Base-by-base conservation (phyloP, 2,113 vertebrate species). In the Crotophaga sulcirostris region DNA sequence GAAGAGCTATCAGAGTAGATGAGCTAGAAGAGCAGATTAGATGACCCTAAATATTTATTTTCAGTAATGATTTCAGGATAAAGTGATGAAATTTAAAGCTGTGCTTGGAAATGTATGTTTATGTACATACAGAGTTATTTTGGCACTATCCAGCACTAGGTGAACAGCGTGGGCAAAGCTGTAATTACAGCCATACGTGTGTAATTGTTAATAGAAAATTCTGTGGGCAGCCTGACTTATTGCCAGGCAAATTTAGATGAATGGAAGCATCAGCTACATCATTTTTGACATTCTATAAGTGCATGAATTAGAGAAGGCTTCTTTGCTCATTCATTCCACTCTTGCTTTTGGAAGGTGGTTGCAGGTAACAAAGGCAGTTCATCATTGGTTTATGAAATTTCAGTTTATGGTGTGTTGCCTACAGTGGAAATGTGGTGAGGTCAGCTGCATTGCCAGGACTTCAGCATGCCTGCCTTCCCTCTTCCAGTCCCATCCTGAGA, bases 181-280 rank as follows among this genome's bases (percentile, higher is more conserved):
- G 6, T 26, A 70, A 76, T 58, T 75, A 75, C 76, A 93, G 81
- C 78, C 0, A 6, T n/a, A 58, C 92, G 31, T 33, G 44, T 66
- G 92, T 95, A 96, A 55, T 62, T 79, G 86, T 68, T 94, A 51
- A 51, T 13, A 77, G 87, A 83, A 91, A 92, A 44, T 85, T 96
- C 79, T 90, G 91, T 83, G 85, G 95, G 87, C 90, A 96, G 84
- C 81, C 89, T 62, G 60, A 82, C 95, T 96, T 90, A 84, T 72
- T 90, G 79, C 87, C 84, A 87, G 73, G 87, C 49, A 90, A 36
- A 93, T 90, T 7, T 44, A 87, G 90, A 83, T 92, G 83, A 97
- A 95, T 94, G 92, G 96, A 59, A 69, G 62, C 62, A 60, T 76
- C 78, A 47, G 0, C 64, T 90, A 54, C 72, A 11, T 34, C 10